phyloP scores from a whole-genome alignment of 92 coral and sea anemone species.

The Palythoa grandiflora region DNA sequence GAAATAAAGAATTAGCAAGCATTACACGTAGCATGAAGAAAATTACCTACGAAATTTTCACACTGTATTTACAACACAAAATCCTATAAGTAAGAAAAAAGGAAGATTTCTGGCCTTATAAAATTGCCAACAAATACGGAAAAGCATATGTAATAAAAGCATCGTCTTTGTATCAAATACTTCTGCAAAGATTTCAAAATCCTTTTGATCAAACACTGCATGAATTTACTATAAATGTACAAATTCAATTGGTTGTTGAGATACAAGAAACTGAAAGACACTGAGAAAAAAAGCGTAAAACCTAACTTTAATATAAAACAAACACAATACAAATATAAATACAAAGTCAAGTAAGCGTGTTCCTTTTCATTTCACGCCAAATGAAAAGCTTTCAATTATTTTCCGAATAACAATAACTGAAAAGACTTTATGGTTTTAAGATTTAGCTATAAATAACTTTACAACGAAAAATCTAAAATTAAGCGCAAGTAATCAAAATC shows the following conservation, averaged over 20 bases:
- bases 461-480: neutral
- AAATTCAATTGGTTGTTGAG: conserved; percentile 4
- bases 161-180: neutral
- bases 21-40: no score
- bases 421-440: neutral
- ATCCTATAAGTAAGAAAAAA: neutral
- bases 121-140: neutral
- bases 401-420: neutral
- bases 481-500: conserved; percentile 27
- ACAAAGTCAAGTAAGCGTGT: neutral
- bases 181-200: neutral
- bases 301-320: neutral
- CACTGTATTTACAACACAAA: neutral
- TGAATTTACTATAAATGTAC: neutral
- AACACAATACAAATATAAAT: neutral
- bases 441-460: neutral
- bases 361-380: neutral
- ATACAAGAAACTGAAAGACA: neutral
- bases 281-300: neutral
- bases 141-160: neutral
- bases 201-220: neutral
- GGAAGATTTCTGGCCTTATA: neutral
- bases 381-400: neutral
- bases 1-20: no score
- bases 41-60: no score